Base-by-base conservation (phyloP, 2,888 invertebrate genomes). In the Clepsis dumicolana region DNA sequence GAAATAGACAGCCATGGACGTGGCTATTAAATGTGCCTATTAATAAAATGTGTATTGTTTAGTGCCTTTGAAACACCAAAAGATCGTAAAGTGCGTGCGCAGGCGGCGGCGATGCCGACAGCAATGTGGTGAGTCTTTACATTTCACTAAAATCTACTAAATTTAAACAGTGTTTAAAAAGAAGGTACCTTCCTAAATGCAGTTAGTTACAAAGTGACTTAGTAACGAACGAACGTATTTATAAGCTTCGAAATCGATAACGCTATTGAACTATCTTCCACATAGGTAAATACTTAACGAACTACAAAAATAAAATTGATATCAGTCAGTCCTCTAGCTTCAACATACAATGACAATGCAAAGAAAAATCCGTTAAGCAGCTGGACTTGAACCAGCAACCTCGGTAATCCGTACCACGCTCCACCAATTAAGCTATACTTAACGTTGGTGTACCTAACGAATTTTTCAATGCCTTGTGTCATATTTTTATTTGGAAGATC, bases 31-130 rank as follows among this genome's bases (percentile, higher is more conserved):
- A 68, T 59, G 68, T 32, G 53, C 57, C 68, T 68, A 68, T 68
- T 68, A 68, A 64, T 68, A 68, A 68, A 68, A 64, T 64, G 64
- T 59, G 68, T 64, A 68, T 68, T 68, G 68, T 68, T 68, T 68
- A 64, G 64, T 68, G 64, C 63, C 68, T 68, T 25, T 56, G 64
- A 52, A 64, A 68, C 68, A 59, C 68, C 63, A 63, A 64, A 64
- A 68, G 64, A 59, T 64, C 68, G 64, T 68, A 68, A 68, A 68
- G 67, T 59, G 48, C 68, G 63, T 67, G 62, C 64, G 68, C 68
- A 59, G 32, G 59, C 68, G 62, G 44, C 56, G 59, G 44, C 21
- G 4, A 48, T 48, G 48, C 48, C 60, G 52, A 60, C 66, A 52
- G 63, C 53, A 68, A 64, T 59, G 64, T 59, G 57, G 63, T 32